A percentile compares a stretch with the other conserved stretches of the same genome.
phyloP scores from a whole-genome alignment of 2,888 invertebrate species.

The Pammene fasciana region DNA sequence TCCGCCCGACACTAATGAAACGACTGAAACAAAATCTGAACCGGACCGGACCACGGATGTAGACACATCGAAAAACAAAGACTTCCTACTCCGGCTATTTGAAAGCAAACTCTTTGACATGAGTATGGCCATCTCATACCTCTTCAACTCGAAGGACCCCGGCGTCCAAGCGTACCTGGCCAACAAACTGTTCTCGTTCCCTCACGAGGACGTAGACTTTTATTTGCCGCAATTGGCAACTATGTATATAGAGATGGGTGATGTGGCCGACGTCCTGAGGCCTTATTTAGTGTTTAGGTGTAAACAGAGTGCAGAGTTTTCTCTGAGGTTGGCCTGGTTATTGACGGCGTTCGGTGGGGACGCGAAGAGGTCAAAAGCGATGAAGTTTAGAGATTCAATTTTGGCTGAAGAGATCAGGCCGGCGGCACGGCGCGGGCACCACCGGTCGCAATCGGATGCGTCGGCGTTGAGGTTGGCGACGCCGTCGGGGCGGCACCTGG shows the following conservation, averaged over 20 bases:
- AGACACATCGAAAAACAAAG: conserved; percentile 81
- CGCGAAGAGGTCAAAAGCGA: conserved; percentile 69
- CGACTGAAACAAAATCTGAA: conserved; percentile 60
- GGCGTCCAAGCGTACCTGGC: conserved; percentile 99
- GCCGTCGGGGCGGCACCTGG: conserved; percentile 88
- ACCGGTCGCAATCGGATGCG: conserved; percentile 91
- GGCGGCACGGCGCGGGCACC: conserved; percentile 73
- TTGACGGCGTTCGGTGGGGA: conserved; percentile 96
- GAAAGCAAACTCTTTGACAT: conserved; percentile 98
- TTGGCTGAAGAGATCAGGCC: conserved; percentile 78
- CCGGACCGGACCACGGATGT: conserved; percentile 57
- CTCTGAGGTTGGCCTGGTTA: conserved; percentile 97
- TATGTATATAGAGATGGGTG: conserved; percentile 99
- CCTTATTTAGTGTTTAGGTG: conserved; percentile 85
- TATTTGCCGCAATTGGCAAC: conserved; percentile 98
- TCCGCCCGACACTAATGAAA: conserved; percentile 66
- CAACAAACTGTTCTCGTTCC: conserved; percentile 98
- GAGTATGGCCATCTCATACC: conserved; percentile 98
- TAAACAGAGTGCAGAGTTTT: conserved; percentile 97
- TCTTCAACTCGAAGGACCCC: conserved; percentile 98
- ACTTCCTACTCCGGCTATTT: conserved; percentile 93
- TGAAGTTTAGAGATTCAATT: conserved; percentile 73
- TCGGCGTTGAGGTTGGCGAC: conserved; percentile 85
- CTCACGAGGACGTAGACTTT: conserved; percentile 96
- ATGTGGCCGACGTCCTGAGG: conserved; percentile 91